Percentiles rank a stretch among this genome's conserved stretches.
Conservation (phyloP, 1,140 invertebrate species). For the Phortica variegata region DNA sequence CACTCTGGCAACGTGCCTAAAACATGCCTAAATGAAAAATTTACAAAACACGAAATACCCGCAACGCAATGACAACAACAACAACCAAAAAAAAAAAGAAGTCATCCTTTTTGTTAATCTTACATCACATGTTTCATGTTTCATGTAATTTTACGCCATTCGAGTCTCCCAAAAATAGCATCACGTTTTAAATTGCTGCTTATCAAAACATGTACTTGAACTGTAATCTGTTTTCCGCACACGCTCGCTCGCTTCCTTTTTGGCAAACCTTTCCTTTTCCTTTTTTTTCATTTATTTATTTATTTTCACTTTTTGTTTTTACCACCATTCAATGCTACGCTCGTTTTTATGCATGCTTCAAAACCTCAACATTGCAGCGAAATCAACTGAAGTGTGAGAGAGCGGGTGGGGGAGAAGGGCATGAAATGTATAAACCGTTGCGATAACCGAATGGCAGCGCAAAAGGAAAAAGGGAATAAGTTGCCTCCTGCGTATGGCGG, state of each 20-base stretch:
- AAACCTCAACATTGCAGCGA: neutral
- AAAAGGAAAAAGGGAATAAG: neutral
- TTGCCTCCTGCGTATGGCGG: conserved; percentile 12
- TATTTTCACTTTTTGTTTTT: no score
- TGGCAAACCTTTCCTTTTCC: conserved; percentile 6
- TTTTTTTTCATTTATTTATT: neutral
- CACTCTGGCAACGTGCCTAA: no score
- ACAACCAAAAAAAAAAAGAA: no score
- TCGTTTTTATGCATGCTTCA: no score
- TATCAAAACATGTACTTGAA: conserved; percentile 52
- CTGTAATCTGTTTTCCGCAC: conserved; percentile 51
- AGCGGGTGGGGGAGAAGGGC: neutral
- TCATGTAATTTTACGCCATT: conserved; percentile 1
- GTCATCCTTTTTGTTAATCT: no score
- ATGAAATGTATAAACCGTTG: neutral
- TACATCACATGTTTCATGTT: no score
- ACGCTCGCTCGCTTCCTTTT: conserved; percentile 22
- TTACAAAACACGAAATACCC: no score
- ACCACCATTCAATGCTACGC: no score
- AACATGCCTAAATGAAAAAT: no score
- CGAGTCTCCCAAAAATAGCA: conserved; percentile 48
- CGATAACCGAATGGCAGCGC: neutral
- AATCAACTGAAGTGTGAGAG: neutral
- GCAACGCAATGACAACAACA: no score
- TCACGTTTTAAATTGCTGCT: conserved; percentile 55